Evolutionary conservation across 2,797 vertebrate species (phyloP), one percentile per base, ranked within the genome.

Genomic region (Bryconaethiops microstoma): DNA sequence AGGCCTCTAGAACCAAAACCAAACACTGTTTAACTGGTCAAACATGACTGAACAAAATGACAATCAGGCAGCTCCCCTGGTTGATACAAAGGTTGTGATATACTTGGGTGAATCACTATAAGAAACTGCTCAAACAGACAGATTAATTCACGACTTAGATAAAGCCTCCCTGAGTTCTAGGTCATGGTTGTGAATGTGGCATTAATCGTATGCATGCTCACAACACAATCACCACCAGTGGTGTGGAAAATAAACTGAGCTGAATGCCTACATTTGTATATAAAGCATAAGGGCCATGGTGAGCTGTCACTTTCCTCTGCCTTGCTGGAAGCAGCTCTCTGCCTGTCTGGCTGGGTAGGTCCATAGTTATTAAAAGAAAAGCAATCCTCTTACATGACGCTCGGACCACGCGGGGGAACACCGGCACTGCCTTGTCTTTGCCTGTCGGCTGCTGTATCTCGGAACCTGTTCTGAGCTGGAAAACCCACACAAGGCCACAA

Each of bases 311-410:
- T 82, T 84, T 82, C 5, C 78, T 65, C 45, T 59, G 48, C 62
- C 50, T 82, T 63, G 40, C n/a, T 71, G 55, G 57, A 35, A 48
- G 23, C 45, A n/a, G 50, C 45, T 68, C 25, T 72, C 54, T 42
- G 74, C n/a, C 48, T 62, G 65, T 23, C 74, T 35, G 19, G 63
- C 67, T 75, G 17, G 76, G 59, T 57, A 79, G 77, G 72, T 62
- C 62, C 4, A 45, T 76, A 83, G 94, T 86, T 95, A 96, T 96
- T 96, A 95, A 95, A 94, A 92, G 95, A 92, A 94, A 92, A 71
- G 45, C 93, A 96, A 96, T 96, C 95, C 95, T 94, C 95, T 96
- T 96, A 95, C 75, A 71, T 73, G 83, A 79, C 80, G 54, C 83
- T 76, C 65, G 57, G 45, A 25, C 83, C 16, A 17, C 40, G 29